phyloP scores from a whole-genome alignment of 2,888 invertebrate species.

The Drosophila mayaguana region DNA sequence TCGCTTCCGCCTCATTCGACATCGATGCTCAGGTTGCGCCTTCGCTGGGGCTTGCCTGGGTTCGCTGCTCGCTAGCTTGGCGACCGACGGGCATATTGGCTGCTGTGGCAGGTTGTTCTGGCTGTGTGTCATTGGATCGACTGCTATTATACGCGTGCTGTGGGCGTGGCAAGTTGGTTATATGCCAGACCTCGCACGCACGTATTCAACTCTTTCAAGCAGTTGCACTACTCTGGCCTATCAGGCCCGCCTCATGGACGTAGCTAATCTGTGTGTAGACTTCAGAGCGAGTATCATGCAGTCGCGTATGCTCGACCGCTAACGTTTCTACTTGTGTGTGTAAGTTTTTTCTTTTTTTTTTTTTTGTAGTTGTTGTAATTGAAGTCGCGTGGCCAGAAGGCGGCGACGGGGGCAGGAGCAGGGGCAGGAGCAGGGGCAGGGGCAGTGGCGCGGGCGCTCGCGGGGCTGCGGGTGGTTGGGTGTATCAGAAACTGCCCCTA shows the following conservation, averaged over 20 bases:
- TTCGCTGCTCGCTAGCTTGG: background rate
- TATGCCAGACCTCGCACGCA: background rate
- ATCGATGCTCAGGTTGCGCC: slow-evolving; percentile 58
- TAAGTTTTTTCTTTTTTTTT: background rate
- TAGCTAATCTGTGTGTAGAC: background rate
- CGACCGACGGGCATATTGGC: background rate
- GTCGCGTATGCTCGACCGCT: background rate
- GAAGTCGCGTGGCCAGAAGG: slow-evolving; percentile 44
- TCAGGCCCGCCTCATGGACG: background rate
- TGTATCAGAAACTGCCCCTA: slow-evolving; percentile 58
- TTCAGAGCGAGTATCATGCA: background rate
- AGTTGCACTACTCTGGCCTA: background rate
- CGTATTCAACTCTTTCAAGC: background rate
- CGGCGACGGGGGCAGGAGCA: background rate
- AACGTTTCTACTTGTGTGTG: slow-evolving; percentile 11
- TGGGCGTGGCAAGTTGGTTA: background rate
- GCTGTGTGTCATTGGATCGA: background rate
- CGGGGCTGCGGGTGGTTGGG: slow-evolving; percentile 5
- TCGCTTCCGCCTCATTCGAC: slow-evolving; percentile 36
- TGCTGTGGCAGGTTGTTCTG: background rate
- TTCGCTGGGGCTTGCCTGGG: slow-evolving; percentile 5
- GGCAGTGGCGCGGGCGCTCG: too few species aligned
- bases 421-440: too few species aligned
- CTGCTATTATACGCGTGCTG: background rate
- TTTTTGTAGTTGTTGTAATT: slow-evolving; percentile 56